phyloP scores from a whole-genome alignment of 1,140 invertebrate species.

The Daktulosphaira vitifoliae region DNA sequence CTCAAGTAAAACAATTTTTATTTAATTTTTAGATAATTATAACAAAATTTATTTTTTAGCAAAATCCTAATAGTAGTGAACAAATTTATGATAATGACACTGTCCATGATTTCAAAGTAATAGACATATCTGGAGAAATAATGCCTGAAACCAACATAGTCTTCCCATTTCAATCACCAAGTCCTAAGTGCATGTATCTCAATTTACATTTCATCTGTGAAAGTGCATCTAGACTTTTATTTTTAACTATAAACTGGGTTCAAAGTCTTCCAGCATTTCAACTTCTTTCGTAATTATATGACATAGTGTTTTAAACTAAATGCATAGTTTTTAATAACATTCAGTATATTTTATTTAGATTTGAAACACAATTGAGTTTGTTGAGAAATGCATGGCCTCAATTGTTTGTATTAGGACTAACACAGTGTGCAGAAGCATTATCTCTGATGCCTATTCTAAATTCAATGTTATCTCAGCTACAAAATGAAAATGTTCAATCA shows the following conservation, averaged over 20 bases:
- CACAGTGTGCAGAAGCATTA: slow-evolving; percentile 74
- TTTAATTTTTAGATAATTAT: slow-evolving; percentile 6
- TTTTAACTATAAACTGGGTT: slow-evolving; percentile 82
- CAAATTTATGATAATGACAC: slow-evolving; percentile 45
- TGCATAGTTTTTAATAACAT: too few species aligned
- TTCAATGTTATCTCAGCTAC: slow-evolving; percentile 64
- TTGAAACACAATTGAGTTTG: slow-evolving; percentile 72
- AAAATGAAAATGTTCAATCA: slow-evolving; percentile 59
- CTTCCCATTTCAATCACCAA: slow-evolving; percentile 75
- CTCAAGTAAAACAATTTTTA: not conserved
- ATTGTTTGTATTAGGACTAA: slow-evolving; percentile 81
- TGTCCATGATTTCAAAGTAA: slow-evolving; percentile 23
- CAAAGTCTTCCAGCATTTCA: slow-evolving; percentile 74
- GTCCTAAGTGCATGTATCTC: slow-evolving; percentile 67
- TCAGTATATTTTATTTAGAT: slow-evolving; percentile 54
- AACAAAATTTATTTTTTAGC: slow-evolving; percentile 32
- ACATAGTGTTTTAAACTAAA: slow-evolving; percentile 31
- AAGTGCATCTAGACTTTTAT: slow-evolving; percentile 77
- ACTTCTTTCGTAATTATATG: slow-evolving; percentile 54
- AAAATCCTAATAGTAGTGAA: slow-evolving; percentile 48
- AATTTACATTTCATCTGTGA: slow-evolving; percentile 88
- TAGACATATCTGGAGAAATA: slow-evolving; percentile 49
- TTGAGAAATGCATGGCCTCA: slow-evolving; percentile 86
- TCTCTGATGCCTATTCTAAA: slow-evolving; percentile 72
- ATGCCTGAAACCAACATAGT: slow-evolving; percentile 57